These are phyloP conservation scores for Athrips mouffetella DNA, from an alignment of 2,888 invertebrate genomes.

Conservation along the genomic window DNA sequence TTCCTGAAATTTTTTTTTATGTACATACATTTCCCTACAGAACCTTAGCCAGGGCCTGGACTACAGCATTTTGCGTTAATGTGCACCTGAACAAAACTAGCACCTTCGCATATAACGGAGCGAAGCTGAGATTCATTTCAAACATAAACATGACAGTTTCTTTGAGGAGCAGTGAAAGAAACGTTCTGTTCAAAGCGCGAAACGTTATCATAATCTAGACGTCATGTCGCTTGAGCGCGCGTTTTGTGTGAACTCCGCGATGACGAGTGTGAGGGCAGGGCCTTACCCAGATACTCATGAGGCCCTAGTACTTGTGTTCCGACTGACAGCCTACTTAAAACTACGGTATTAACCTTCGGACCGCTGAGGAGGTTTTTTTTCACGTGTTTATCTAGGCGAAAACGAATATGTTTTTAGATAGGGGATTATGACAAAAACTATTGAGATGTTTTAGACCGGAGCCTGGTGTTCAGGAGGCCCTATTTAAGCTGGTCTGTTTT, in stretches of 20 bases:
- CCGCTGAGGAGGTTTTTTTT: too few relatives aligned
- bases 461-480: too few relatives aligned
- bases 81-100: neutral
- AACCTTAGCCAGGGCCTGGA: too few relatives aligned
- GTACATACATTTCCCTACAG: too few relatives aligned
- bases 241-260: slow-evolving; percentile 11
- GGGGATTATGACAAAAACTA: too few relatives aligned
- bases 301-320: neutral
- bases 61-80: too few relatives aligned
- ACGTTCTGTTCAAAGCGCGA: slow-evolving; percentile 40
- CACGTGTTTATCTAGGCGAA: too few relatives aligned
- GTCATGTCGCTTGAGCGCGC: slow-evolving; percentile 37
- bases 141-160: slow-evolving; percentile 42
- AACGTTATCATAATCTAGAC: slow-evolving; percentile 65
- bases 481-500: too few relatives aligned
- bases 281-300: neutral
- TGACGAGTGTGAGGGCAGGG: slow-evolving; percentile 11
- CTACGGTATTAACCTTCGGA: too few relatives aligned
- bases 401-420: too few relatives aligned
- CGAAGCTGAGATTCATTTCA: slow-evolving; percentile 35
- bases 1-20: too few relatives aligned
- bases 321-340: neutral
- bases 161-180: slow-evolving; percentile 43
- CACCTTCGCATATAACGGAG: neutral
- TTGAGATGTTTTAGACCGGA: too few relatives aligned